Conservation (phyloP, 1,140 invertebrate species). For the Drosophila ananassae region DNA sequence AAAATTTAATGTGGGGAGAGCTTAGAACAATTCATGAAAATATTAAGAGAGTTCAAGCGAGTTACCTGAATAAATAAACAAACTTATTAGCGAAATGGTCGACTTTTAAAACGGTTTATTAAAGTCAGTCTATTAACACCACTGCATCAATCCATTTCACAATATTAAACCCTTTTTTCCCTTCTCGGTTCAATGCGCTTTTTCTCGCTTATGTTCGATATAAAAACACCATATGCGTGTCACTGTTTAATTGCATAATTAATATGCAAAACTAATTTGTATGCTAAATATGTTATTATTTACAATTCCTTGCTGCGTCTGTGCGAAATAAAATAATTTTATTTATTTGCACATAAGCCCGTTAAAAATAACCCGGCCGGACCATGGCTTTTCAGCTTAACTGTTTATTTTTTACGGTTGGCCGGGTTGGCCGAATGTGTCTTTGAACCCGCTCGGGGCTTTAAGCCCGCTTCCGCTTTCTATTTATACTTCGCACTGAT, state of each 20-base stretch:
- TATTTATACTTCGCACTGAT: constrained; percentile 46
- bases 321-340: constrained; percentile 2
- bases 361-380: constrained; percentile 36
- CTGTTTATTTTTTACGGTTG: constrained; percentile 44
- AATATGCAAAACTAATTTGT: constrained; percentile 70
- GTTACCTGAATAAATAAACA: background rate
- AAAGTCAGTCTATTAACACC: background rate
- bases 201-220: constrained; percentile 3
- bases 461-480: constrained; percentile 20
- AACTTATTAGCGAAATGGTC: too few species aligned
- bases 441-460: constrained; percentile 51
- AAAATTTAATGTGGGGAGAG: background rate
- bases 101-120: background rate
- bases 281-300: constrained; percentile 61
- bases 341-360: constrained; percentile 13
- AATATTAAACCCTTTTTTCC: constrained; percentile 7
- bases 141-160: constrained; percentile 22
- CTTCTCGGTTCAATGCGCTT: constrained; percentile 5
- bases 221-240: constrained; percentile 14
- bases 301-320: constrained; percentile 15
- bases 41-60: background rate
- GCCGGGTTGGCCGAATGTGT: constrained; percentile 42
- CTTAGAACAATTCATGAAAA: background rate
- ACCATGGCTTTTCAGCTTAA: constrained; percentile 23
- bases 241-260: constrained; percentile 67